Evolutionary conservation across 2,797 vertebrate genomes (phyloP), one percentile per base, ranked within the genome.

Genomic region (Setipinna tenuifilis): DNA sequence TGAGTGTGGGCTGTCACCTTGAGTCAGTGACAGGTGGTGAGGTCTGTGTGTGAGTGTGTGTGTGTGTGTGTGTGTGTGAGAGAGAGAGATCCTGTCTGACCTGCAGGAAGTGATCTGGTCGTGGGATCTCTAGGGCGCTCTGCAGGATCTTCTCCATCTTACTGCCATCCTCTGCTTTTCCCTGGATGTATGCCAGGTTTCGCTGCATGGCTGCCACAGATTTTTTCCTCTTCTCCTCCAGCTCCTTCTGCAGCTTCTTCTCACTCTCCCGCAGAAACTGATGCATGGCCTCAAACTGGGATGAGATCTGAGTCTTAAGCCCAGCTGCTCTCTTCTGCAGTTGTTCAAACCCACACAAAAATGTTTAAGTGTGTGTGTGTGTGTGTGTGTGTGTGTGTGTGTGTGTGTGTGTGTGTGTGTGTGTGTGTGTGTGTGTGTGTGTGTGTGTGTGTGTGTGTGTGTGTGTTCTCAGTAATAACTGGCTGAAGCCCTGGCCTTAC

Each of bases 221-320:
- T 7, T 54, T 84, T 0, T 11, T 75, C 28, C 83, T 81, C 25
- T 83, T 54, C 21, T 58, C 28, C 46, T 84, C 10, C 54, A 88
- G 81, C n/a, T 48, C 54, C 54, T 85, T 83, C 82, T 87, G 84
- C 62, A 86, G 23, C 62, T 87, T 65, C 19, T 62, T 57, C 58
- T 89, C 85, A 54, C 83, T 83, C 6, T 68, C 21, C 35, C 61
- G 61, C 17, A 90, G 86, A 57, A 89, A 87, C 28, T 85, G 28
- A 65, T 87, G 87, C 86, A 87, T 54, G 28, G 87, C 86, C 59
- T 88, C 83, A 85, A 90, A 89, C 82, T 85, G 83, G 31, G 75
- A 59, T 12, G 82, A 84, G 50, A 89, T 85, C 6, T 82, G 82
- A 19, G 23, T n/a, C n/a, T 59, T 68, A n/a, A 87, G 35, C 11